Evolutionary conservation across 2,888 invertebrate genomes (phyloP).

Genomic region (Drosophila cognata): DNA sequence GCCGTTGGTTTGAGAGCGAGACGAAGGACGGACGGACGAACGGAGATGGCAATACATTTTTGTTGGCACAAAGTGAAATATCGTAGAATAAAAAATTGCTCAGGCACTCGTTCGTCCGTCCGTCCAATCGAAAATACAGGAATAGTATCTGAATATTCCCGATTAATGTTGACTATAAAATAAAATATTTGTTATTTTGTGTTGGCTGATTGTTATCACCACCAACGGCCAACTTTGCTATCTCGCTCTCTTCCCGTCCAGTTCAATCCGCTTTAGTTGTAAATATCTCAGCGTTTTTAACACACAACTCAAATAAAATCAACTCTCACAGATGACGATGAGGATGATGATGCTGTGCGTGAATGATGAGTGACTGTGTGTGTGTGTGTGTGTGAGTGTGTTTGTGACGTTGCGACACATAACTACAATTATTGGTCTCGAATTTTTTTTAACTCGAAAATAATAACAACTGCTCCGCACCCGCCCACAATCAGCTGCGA

Average conservation of each 20-base stretch:
- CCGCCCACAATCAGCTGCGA: constrained; percentile 43
- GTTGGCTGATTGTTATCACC: constrained; percentile 44
- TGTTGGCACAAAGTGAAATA: constrained; percentile 79
- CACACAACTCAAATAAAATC: constrained; percentile 17
- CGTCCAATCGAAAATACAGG: constrained; percentile 21
- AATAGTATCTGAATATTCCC: constrained; percentile 27
- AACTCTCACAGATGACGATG: constrained; percentile 36
- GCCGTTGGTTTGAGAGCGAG: constrained; percentile 28
- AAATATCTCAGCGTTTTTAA: constrained; percentile 27
- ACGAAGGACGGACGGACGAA: constrained; percentile 4
- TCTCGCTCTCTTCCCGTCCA: constrained; percentile 21
- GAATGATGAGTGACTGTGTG: not conserved
- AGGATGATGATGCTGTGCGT: constrained; percentile 39
- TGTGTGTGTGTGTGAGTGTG: constrained; percentile 14
- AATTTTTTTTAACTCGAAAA: constrained; percentile 15
- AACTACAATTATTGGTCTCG: constrained; percentile 20
- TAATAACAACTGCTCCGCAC: constrained; percentile 17
- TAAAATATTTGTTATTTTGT: constrained; percentile 25
- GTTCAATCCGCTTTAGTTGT: constrained; percentile 23
- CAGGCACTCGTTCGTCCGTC: constrained; percentile 8
- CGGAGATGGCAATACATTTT: constrained; percentile 71
- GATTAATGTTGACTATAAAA: constrained; percentile 19
- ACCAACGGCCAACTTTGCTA: constrained; percentile 19
- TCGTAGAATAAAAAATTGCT: constrained; percentile 61
- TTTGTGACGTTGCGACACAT: constrained; percentile 22